Evolutionary conservation across 2,113 vertebrate genomes (phyloP).

Genomic region (Athene cunicularia): DNA sequence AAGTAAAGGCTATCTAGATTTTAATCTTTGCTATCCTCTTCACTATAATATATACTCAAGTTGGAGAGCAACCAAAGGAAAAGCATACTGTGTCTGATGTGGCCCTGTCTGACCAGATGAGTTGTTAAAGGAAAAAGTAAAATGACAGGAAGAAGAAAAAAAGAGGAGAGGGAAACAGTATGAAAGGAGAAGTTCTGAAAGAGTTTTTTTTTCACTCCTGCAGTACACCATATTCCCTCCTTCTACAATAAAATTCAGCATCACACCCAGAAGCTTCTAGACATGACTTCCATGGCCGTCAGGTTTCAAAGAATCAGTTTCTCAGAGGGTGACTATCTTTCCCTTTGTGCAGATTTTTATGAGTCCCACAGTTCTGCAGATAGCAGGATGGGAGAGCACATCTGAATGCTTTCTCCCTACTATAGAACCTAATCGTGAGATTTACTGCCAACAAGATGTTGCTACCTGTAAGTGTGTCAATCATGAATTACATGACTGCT

Average conservation of each 20-base stretch:
- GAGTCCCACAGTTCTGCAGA: not conserved
- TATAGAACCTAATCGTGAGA: not conserved
- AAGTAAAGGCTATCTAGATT: not conserved
- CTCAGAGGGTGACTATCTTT: not conserved
- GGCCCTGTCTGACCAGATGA: not conserved
- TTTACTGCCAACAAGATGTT: not conserved
- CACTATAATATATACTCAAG: not conserved
- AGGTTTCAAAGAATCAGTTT: not conserved
- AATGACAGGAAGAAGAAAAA: not conserved
- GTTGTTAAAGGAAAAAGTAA: not conserved
- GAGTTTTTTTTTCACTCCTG: not conserved
- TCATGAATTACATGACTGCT: not conserved
- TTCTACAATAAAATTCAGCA: not conserved
- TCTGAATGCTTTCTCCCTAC: not conserved
- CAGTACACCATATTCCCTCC: not conserved
- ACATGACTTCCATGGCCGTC: not conserved
- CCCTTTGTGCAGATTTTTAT: not conserved
- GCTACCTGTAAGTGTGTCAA: not conserved
- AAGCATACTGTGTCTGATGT: not conserved
- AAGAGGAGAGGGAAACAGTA: rapidly evolving
- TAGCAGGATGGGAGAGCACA: not conserved
- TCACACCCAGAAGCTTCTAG: not conserved
- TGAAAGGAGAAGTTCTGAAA: not conserved
- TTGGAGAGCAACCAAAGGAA: not conserved
- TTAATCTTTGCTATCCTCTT: not conserved